phyloP scores from a whole-genome alignment of 2,797 vertebrate species.

The Bovichtus variegatus region DNA sequence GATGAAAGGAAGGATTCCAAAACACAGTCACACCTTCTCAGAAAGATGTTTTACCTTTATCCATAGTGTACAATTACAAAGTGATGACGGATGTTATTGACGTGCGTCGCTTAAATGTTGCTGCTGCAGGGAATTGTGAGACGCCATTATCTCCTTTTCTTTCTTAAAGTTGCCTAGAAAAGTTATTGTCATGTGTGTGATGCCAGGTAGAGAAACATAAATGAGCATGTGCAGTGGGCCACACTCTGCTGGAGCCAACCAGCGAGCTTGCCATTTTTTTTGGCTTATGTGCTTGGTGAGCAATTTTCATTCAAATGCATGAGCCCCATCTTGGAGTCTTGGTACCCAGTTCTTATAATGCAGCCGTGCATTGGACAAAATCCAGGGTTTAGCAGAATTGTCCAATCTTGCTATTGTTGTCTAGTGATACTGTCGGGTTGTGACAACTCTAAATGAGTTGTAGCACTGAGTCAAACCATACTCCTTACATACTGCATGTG shows the following conservation, averaged over 20 bases:
- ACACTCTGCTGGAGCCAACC: background rate
- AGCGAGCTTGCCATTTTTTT: background rate
- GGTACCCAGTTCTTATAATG: background rate
- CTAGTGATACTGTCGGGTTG: background rate
- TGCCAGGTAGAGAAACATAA: background rate
- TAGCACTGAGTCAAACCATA: background rate
- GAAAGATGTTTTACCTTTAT: no score
- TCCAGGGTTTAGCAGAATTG: background rate
- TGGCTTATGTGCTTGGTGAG: background rate
- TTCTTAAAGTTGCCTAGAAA: no score
- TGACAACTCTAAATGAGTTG: background rate
- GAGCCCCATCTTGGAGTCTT: background rate
- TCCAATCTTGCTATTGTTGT: background rate
- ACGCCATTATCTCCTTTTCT: no score
- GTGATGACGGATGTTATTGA: no score
- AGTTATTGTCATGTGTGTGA: background rate
- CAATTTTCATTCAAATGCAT: background rate
- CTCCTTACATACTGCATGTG: background rate
- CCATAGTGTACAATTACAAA: no score
- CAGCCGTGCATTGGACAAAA: background rate
- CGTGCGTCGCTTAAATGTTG: no score
- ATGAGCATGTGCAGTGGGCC: slow-evolving; percentile 14
- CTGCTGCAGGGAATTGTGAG: no score
- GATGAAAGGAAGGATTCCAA: no score
- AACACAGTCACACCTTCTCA: no score